A percentile compares a stretch with the other conserved stretches of the same genome.
Conservation (phyloP, 2,888 invertebrate species). For the Catocala nupta region DNA sequence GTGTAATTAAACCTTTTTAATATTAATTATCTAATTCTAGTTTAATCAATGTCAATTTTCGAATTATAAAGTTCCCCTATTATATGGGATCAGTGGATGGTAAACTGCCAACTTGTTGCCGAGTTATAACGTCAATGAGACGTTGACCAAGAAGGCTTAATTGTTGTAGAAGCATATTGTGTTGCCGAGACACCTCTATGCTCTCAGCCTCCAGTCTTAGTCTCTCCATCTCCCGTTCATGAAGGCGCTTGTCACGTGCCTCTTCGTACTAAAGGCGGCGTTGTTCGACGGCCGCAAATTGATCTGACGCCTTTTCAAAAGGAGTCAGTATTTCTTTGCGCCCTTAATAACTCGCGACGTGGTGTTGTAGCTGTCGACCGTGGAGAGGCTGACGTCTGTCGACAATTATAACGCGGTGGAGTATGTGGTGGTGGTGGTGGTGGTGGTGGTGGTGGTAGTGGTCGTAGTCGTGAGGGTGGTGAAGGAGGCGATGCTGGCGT, state of each 20-base stretch:
- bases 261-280: conserved; percentile 1
- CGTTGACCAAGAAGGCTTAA: neutral
- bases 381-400: neutral
- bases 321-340: neutral
- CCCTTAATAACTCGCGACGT: neutral
- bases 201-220: conserved; percentile 2
- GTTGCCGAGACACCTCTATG: conserved; percentile 2
- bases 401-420: neutral
- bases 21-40: too few species aligned
- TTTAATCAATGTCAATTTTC: too few species aligned
- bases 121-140: neutral
- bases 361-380: neutral
- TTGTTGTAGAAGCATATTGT: neutral
- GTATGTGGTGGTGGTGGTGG: too few species aligned
- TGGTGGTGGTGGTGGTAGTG: neutral
- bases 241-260: neutral
- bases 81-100: too few species aligned
- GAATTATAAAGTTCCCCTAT: too few species aligned
- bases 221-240: neutral
- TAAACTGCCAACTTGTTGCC: neutral
- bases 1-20: too few species aligned
- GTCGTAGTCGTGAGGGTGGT: too few species aligned
- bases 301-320: neutral
- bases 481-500: neutral
- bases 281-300: neutral